phyloP scores from a whole-genome alignment of 2,888 invertebrate species.

The Drosophila paucipuncta region DNA sequence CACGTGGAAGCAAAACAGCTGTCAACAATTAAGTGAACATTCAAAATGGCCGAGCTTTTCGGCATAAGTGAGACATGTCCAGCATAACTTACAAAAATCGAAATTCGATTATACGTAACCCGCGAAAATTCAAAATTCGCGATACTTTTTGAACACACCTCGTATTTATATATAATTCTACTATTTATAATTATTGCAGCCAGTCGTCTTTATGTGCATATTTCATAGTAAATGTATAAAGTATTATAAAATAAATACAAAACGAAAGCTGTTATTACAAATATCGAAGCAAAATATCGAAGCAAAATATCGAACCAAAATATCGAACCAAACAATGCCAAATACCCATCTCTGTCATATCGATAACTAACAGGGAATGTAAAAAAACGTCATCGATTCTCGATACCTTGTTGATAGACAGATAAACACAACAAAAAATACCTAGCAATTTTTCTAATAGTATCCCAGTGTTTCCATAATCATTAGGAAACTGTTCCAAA shows the following conservation, averaged over 20 bases:
- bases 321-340: neutral
- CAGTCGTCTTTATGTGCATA: neutral
- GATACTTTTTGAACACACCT: too few species aligned
- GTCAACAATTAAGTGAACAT: too few species aligned
- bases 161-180: neutral
- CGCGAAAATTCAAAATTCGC: too few species aligned
- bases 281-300: neutral
- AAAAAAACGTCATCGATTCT: neutral
- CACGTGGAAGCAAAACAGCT: too few species aligned
- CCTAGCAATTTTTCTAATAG: conserved; percentile 28
- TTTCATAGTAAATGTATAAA: neutral
- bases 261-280: neutral
- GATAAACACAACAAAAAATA: conserved; percentile 50
- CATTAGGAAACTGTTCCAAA: conserved; percentile 9
- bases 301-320: neutral
- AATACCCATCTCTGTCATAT: neutral
- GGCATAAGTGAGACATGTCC: too few species aligned
- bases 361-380: conserved; percentile 20
- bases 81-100: too few species aligned
- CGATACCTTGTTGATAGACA: conserved; percentile 39
- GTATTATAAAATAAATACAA: neutral
- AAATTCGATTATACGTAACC: too few species aligned
- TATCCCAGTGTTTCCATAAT: conserved; percentile 37
- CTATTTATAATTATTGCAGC: neutral
- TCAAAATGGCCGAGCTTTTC: too few species aligned